Evolutionary conservation across 2,113 vertebrate species (phyloP), one percentile per base, ranked within the genome.

Genomic region (Macroglossus sobrinus): DNA sequence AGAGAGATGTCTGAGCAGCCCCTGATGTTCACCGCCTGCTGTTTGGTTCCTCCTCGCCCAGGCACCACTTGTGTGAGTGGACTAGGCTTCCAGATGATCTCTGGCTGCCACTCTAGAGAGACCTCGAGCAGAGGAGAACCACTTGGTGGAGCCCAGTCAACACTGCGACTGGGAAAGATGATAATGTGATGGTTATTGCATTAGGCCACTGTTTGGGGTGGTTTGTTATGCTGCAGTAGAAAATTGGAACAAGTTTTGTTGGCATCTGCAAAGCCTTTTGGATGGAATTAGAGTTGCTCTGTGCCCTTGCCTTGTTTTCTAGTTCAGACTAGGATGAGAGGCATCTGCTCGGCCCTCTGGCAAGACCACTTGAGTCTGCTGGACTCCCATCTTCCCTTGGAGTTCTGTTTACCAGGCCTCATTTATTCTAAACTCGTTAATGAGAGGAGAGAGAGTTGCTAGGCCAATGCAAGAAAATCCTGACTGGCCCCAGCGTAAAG

Each of bases 261-360:
- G 66, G 75, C 28, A 57, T 75, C 80, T 71, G 53, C 82, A 50
- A 91, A 95, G 59, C 66, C 18, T 82, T 71, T 92, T 59, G 13
- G 35, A 38, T 47, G n/a, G 47, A 50, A 90, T 71, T 55, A 14
- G 84, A 22, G 33, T 68, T 38, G 5, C 24, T 88, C 61, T 61
- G 30, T 43, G 33, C 30, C 5, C 14, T 89, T 24, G 33, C 9
- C 64, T 43, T 78, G 12, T 38, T 57, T 61, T 72, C 94, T 22
- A 55, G 24, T 4, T 89, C 55, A 9, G 1, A 0, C 14, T 35
- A 30, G 19, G 30, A 24, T 28, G 26, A 24, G 26, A 47, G 7
- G 11, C 19, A 4, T 5, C 12, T 2, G 5, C 9, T 89, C 43
- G 15, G 50, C 7, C 4, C 11, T 43, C 53, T 33, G 33, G 30